Evolutionary conservation across 2,888 invertebrate genomes (phyloP).

Genomic region (Nymphalis urticae): DNA sequence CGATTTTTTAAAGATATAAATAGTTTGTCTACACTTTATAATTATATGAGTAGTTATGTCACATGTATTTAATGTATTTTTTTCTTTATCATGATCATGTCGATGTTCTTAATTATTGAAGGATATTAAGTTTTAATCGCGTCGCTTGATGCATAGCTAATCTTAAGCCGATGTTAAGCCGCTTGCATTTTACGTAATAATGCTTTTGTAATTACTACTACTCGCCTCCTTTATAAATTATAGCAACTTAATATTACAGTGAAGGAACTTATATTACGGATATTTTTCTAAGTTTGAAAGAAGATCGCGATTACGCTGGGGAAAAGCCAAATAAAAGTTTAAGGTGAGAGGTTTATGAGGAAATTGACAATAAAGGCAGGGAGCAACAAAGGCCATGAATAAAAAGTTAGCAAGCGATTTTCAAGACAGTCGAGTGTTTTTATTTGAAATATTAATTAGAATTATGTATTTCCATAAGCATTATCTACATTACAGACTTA

Average conservation of each 20-base stretch:
- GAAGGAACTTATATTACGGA: background rate
- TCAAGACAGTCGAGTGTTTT: constrained; percentile 7
- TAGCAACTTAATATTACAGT: background rate
- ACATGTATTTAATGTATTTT: too few species aligned
- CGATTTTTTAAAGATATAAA: too few species aligned
- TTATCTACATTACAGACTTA: too few species aligned
- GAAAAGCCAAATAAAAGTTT: constrained; percentile 25
- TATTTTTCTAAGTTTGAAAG: background rate
- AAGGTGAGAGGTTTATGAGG: constrained; percentile 13
- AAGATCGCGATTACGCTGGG: constrained; percentile 10
- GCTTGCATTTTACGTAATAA: constrained; percentile 14
- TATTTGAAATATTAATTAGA: background rate
- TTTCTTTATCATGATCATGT: background rate
- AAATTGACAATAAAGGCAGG: constrained; percentile 17
- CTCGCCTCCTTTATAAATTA: background rate
- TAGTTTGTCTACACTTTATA: too few species aligned
- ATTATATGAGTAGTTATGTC: too few species aligned
- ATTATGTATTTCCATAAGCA: too few species aligned
- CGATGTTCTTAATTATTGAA: background rate
- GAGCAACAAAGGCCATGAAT: constrained; percentile 16
- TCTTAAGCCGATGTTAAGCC: background rate
- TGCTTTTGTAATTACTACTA: constrained; percentile 1
- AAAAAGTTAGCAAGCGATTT: constrained; percentile 10
- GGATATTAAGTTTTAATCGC: background rate
- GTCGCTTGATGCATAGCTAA: background rate